Conservation (phyloP, 30 jellyfish, hydroid and myxozoan species). For the Euphysa ruthae region DNA sequence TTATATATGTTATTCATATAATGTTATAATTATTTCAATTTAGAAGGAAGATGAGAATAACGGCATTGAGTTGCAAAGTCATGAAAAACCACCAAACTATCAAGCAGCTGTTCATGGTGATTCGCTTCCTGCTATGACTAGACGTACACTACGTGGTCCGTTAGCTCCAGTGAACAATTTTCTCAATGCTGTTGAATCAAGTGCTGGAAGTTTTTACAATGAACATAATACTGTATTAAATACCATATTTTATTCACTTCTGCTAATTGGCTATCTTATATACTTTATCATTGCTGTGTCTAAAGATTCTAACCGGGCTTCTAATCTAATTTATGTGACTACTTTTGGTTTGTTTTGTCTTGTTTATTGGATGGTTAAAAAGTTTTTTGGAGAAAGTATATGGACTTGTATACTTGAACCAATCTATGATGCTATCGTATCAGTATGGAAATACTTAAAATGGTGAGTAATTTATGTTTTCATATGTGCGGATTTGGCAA, state of each 20-base stretch:
- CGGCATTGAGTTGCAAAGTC: too few species aligned
- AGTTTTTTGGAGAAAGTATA: slow-evolving; percentile 48
- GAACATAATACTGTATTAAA: slow-evolving; percentile 1
- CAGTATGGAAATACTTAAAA: slow-evolving; percentile 36
- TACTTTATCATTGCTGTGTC: slow-evolving; percentile 53
- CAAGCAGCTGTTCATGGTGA: too few species aligned
- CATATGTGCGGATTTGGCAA: too few species aligned
- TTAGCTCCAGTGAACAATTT: slow-evolving; percentile 13
- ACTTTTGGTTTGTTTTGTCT: slow-evolving; percentile 66
- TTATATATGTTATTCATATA: too few species aligned
- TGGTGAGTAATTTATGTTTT: slow-evolving; percentile 39
- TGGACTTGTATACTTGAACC: slow-evolving; percentile 36
- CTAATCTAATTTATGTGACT: slow-evolving; percentile 53
- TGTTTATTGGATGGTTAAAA: slow-evolving; percentile 64
- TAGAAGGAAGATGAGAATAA: too few species aligned
- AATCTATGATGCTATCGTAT: slow-evolving; percentile 5
- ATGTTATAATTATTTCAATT: too few species aligned
- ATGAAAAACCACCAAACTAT: not conserved
- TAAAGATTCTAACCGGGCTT: slow-evolving; percentile 48
- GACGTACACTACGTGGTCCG: slow-evolving; percentile 18
- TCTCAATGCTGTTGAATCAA: not conserved
- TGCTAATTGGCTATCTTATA: slow-evolving; percentile 31
- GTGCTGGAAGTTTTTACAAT: not conserved
- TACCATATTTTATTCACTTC: not conserved
- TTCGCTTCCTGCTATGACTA: not conserved